Evolutionary conservation across 2,797 vertebrate species (phyloP).

Genomic region (Trematomus bernacchii): DNA sequence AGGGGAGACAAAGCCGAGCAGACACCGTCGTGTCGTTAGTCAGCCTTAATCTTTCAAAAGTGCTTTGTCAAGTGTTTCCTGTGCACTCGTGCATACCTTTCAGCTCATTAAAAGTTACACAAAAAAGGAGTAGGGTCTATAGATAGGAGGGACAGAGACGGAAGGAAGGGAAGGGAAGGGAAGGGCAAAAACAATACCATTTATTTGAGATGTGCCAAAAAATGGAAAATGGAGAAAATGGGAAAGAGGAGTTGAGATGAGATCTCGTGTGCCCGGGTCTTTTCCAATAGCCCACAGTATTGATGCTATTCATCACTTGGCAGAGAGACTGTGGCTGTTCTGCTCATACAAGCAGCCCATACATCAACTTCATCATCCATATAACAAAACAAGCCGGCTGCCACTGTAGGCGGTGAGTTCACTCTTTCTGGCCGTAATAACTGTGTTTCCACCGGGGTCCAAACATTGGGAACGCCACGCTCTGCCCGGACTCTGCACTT

Average conservation of each 20-base stretch:
- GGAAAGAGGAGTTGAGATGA: slow-evolving; percentile 77
- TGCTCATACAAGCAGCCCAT: slow-evolving; percentile 74
- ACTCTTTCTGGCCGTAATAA: slow-evolving; percentile 74
- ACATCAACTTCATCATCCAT: slow-evolving; percentile 85
- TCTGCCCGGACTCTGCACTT: slow-evolving; percentile 46
- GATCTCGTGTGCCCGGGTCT: slow-evolving; percentile 70
- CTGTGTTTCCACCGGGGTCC: slow-evolving; percentile 72
- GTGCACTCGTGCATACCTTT: slow-evolving; percentile 72
- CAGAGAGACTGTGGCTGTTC: slow-evolving; percentile 72
- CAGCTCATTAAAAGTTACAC: slow-evolving; percentile 76
- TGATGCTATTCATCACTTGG: slow-evolving; percentile 86
- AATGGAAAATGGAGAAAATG: slow-evolving; percentile 67
- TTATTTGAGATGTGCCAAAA: slow-evolving; percentile 72
- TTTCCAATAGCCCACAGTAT: slow-evolving; percentile 79
- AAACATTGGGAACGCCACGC: slow-evolving; percentile 45
- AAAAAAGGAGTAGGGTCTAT: slow-evolving; percentile 45
- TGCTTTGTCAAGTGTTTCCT: slow-evolving; percentile 77
- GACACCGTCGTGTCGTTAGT: slow-evolving; percentile 65
- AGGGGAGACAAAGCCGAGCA: slow-evolving; percentile 65
- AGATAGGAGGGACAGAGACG: slow-evolving; percentile 36
- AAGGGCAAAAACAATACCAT: slow-evolving; percentile 66
- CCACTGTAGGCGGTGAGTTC: slow-evolving; percentile 73
- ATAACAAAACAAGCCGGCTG: slow-evolving; percentile 74
- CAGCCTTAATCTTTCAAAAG: slow-evolving; percentile 78
- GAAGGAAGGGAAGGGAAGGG: slow-evolving; percentile 2